Percentiles rank a stretch among this genome's conserved stretches.
Conservation (phyloP, 2,888 invertebrate species). For the Acanthoscelides obtectus region DNA sequence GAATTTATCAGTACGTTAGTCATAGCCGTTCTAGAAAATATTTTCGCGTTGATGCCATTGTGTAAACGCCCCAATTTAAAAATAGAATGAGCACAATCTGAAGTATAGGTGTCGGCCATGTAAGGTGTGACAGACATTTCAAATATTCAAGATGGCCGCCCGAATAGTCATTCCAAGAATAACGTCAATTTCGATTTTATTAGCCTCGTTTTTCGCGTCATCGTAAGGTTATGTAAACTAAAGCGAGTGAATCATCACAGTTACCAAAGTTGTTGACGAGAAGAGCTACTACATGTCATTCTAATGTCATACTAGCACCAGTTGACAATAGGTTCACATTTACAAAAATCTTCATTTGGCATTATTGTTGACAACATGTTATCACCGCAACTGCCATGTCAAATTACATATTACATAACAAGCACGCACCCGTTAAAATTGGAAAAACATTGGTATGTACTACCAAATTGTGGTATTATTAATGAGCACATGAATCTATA, state of each 20-base stretch:
- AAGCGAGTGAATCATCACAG: neutral
- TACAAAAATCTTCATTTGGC: no score
- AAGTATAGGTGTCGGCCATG: slow-evolving; percentile 30
- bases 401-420: no score
- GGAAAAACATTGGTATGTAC: no score
- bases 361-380: no score
- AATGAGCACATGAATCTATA: no score
- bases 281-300: slow-evolving; percentile 11
- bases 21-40: neutral
- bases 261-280: neutral
- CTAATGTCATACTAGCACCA: slow-evolving; percentile 29
- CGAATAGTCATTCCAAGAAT: neutral
- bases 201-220: neutral
- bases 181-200: neutral
- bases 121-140: slow-evolving; percentile 34
- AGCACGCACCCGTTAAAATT: no score
- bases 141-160: slow-evolving; percentile 28
- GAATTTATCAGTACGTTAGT: neutral
- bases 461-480: no score
- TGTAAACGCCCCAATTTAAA: slow-evolving; percentile 24
- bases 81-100: slow-evolving; percentile 31
- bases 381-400: no score
- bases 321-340: slow-evolving; percentile 6
- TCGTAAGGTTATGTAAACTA: neutral
- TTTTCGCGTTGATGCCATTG: neutral